Conservation (phyloP, 30 jellyfish, hydroid and myxozoan genomes). For the Morbakka virulenta region DNA sequence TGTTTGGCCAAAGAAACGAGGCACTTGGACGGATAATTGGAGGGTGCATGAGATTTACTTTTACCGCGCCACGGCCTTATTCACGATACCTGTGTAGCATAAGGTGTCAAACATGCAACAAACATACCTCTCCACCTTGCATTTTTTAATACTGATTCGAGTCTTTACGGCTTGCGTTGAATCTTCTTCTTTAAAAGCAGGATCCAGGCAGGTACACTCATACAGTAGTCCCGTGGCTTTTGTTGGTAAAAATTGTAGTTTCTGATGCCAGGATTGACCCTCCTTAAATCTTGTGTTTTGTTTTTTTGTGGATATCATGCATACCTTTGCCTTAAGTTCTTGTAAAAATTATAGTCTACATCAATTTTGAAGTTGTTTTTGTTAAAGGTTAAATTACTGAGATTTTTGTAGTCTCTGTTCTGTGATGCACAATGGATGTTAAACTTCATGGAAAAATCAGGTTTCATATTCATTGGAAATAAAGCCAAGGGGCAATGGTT, state of each 20-base stretch:
- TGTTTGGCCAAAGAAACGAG: constrained; percentile 39
- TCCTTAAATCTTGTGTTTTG: constrained; percentile 7
- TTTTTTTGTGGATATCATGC: background rate
- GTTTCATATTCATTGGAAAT: constrained; percentile 46
- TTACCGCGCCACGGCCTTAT: constrained; percentile 19
- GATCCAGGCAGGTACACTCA: constrained; percentile 18
- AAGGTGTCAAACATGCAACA: constrained; percentile 19
- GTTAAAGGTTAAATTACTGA: constrained; percentile 7
- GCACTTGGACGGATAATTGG: constrained; percentile 42
- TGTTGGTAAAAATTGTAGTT: constrained; percentile 5
- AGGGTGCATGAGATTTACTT: constrained; percentile 49
- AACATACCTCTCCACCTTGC: constrained; percentile 2
- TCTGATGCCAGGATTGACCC: constrained; percentile 54
- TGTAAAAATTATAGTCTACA: background rate
- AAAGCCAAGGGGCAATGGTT: constrained; percentile 19
- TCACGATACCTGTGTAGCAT: constrained; percentile 22
- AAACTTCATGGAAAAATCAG: constrained; percentile 22
- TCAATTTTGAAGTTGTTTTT: constrained; percentile 1
- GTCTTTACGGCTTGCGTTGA: background rate
- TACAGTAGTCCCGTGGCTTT: background rate
- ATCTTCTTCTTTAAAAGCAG: background rate
- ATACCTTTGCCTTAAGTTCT: background rate
- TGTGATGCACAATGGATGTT: constrained; percentile 32
- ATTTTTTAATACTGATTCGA: background rate
- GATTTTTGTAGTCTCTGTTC: constrained; percentile 23